phyloP scores from a whole-genome alignment of 2,888 invertebrate species.

The Heliconius ismenius region DNA sequence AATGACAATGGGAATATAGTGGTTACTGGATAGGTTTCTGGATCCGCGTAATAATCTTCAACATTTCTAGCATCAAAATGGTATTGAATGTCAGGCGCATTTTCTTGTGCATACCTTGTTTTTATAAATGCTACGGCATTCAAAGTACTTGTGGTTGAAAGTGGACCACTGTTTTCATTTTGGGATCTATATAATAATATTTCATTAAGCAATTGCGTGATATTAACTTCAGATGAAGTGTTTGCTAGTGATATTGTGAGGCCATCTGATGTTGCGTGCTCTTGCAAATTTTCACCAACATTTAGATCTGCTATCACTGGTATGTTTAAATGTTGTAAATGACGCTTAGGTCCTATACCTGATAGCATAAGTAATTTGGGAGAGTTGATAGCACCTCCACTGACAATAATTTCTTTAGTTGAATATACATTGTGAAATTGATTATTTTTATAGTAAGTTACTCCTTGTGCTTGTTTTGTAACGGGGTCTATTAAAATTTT shows the following conservation, averaged over 20 bases:
- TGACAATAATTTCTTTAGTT: neutral
- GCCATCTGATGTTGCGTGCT: slow-evolving; percentile 86
- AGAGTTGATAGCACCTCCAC: neutral
- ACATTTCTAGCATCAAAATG: slow-evolving; percentile 82
- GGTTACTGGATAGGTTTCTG: neutral
- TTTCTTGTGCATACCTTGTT: too few species aligned
- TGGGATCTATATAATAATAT: slow-evolving; percentile 70
- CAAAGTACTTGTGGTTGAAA: slow-evolving; percentile 66
- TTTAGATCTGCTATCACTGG: slow-evolving; percentile 81
- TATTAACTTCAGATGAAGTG: slow-evolving; percentile 73
- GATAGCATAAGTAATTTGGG: neutral
- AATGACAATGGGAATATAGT: neutral
- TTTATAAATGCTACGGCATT: too few species aligned
- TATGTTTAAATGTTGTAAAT: neutral
- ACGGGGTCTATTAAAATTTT: slow-evolving; percentile 83
- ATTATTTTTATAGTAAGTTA: too few species aligned
- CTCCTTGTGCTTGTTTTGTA: slow-evolving; percentile 63
- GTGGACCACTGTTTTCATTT: slow-evolving; percentile 63
- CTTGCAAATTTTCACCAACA: slow-evolving; percentile 88
- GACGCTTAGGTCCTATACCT: neutral
- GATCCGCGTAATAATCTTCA: neutral
- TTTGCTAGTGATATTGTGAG: slow-evolving; percentile 75
- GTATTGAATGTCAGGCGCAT: slow-evolving; percentile 65
- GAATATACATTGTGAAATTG: neutral
- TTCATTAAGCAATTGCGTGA: slow-evolving; percentile 68